Evolutionary conservation across 1,140 invertebrate species (phyloP).

Genomic region (Diabrotica undecimpunctata): DNA sequence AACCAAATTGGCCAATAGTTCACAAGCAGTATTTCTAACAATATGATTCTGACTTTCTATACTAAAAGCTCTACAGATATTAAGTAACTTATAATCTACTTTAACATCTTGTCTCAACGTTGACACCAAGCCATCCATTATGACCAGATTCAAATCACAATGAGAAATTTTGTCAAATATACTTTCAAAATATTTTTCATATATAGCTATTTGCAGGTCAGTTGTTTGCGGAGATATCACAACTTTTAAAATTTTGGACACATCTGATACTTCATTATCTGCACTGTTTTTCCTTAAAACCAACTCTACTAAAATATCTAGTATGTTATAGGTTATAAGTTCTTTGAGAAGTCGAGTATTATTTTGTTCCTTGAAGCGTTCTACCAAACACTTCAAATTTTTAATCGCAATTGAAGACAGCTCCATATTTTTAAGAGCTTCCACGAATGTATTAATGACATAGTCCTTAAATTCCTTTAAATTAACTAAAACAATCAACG

Average conservation of each 20-base stretch:
- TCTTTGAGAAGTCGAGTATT: neutral
- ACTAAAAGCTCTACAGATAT: conserved; percentile 40
- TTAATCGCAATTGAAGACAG: conserved; percentile 13
- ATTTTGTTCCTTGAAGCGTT: neutral
- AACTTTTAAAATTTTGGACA: conserved; percentile 22
- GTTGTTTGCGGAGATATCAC: conserved; percentile 17
- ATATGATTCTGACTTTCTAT: conserved; percentile 38
- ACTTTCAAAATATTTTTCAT: conserved; percentile 11
- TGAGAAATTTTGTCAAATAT: conserved; percentile 9
- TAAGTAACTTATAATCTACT: conserved; percentile 46
- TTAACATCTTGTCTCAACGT: conserved; percentile 40
- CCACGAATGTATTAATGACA: conserved; percentile 23
- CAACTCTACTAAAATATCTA: conserved; percentile 8
- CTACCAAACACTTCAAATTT: conserved; percentile 12
- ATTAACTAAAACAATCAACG: conserved; percentile 21
- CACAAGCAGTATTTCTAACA: conserved; percentile 43
- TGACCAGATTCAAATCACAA: neutral
- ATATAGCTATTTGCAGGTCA: conserved; percentile 21
- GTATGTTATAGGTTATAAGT: neutral
- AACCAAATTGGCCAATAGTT: conserved; percentile 50
- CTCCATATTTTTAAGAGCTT: conserved; percentile 11
- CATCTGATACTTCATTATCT: neutral
- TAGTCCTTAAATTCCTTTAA: conserved; percentile 20
- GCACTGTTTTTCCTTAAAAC: too few species aligned
- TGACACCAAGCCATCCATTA: conserved; percentile 10